phyloP scores from a whole-genome alignment of 2,797 vertebrate species.

The Acestrorhynchus altus region DNA sequence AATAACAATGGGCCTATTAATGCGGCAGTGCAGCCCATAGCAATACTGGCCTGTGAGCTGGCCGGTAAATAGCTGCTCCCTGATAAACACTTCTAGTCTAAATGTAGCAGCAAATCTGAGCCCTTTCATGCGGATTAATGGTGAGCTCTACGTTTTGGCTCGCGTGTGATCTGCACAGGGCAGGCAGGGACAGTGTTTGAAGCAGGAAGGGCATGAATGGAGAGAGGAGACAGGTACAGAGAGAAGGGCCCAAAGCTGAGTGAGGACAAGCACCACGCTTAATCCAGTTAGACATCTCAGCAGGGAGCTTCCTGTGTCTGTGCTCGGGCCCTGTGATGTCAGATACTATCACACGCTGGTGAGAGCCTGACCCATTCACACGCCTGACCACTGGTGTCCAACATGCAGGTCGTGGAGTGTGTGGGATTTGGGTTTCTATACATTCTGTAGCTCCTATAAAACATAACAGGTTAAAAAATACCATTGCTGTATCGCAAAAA shows the following conservation, averaged over 20 bases:
- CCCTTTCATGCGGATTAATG: neutral
- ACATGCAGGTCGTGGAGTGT: neutral
- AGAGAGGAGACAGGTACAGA: slow-evolving; percentile 27
- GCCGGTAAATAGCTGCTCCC: neutral
- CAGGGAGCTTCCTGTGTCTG: slow-evolving; percentile 43
- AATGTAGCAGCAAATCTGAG: neutral
- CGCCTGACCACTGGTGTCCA: neutral
- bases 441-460: neutral
- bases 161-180: neutral
- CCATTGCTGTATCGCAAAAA: no score
- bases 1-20: neutral
- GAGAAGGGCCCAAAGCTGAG: slow-evolving; percentile 3
- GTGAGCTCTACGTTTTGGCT: neutral
- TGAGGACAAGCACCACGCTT: slow-evolving; percentile 8
- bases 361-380: slow-evolving; percentile 9
- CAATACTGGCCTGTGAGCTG: neutral
- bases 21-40: neutral
- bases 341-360: slow-evolving; percentile 35
- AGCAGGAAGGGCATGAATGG: slow-evolving; percentile 23
- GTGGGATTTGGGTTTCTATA: no score
- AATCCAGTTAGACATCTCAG: slow-evolving; percentile 42
- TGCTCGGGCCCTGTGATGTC: slow-evolving; percentile 31
- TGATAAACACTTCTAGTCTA: neutral
- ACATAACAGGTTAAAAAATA: neutral
- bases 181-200: slow-evolving; percentile 7